A percentile compares a stretch with the other conserved stretches of the same genome.
Evolutionary conservation across 2,113 vertebrate genomes (phyloP).

Genomic region (Labeo rohita): DNA sequence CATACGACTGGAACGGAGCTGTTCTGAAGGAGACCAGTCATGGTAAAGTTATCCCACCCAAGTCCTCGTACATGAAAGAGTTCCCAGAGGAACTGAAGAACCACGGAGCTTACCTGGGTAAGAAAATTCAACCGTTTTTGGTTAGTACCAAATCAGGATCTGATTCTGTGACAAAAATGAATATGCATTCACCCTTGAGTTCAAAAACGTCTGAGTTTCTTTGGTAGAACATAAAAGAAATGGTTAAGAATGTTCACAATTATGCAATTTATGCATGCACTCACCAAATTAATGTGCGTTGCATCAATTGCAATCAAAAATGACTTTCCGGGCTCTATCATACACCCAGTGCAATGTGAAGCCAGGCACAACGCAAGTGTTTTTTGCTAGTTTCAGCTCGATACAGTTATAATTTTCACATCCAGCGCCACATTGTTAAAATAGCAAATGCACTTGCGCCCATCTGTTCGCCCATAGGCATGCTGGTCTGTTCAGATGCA

Average conservation of each 20-base stretch:
- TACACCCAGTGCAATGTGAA: too few relatives aligned
- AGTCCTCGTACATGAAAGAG: constrained; percentile 88
- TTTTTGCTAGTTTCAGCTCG: too few relatives aligned
- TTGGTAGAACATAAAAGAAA: background rate
- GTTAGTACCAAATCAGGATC: background rate
- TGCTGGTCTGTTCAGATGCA: too few relatives aligned
- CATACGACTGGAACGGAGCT: constrained; percentile 95
- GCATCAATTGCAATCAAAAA: background rate
- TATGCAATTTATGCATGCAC: background rate
- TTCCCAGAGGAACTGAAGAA: constrained; percentile 96
- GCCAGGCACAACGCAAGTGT: too few relatives aligned
- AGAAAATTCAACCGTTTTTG: constrained; percentile 51
- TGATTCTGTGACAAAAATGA: background rate
- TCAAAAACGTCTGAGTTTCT: background rate
- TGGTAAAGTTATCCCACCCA: constrained; percentile 86
- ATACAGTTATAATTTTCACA: too few relatives aligned
- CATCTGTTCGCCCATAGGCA: too few relatives aligned
- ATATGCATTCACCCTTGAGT: background rate
- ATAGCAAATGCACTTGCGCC: too few relatives aligned
- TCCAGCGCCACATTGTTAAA: too few relatives aligned
- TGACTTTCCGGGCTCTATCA: background rate
- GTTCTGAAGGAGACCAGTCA: constrained; percentile 90
- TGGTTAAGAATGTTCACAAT: background rate
- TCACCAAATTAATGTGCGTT: background rate
- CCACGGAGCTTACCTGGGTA: constrained; percentile 92